A percentile compares a stretch with the other conserved stretches of the same genome.
Conservation (phyloP, 2,113 vertebrate species). For the Pitta sordida region DNA sequence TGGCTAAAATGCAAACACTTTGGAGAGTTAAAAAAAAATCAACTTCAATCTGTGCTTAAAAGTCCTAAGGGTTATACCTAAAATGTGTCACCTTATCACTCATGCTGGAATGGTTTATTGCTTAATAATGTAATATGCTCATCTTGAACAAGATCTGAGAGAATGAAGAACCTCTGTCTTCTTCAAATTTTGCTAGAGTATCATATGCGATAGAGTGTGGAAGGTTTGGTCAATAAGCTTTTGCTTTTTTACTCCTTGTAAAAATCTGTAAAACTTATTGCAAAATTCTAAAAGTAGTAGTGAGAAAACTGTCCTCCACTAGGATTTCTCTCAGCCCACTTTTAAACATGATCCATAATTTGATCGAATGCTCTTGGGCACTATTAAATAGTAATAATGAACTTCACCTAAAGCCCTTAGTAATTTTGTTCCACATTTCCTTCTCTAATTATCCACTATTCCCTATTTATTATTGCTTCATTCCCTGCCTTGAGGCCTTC, state of each 20-base stretch:
- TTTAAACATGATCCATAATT: constrained; percentile 79
- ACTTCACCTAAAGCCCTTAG: constrained; percentile 84
- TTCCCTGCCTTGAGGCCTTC: constrained; percentile 77
- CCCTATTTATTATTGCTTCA: constrained; percentile 84
- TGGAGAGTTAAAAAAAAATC: not conserved
- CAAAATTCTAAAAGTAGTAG: constrained; percentile 17
- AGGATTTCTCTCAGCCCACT: constrained; percentile 70
- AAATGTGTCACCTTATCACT: constrained; percentile 20
- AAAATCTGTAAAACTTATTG: constrained; percentile 30
- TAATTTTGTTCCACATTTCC: constrained; percentile 83
- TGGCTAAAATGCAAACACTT: not conserved
- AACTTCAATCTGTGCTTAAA: not conserved
- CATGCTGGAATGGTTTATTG: constrained; percentile 27
- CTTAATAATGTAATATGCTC: constrained; percentile 5
- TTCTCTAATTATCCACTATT: constrained; percentile 82
- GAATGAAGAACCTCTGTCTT: not conserved
- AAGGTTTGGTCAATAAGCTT: not conserved
- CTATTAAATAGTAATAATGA: constrained; percentile 85
- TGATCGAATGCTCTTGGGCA: constrained; percentile 80
- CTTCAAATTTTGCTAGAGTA: not conserved
- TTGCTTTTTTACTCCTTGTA: not conserved
- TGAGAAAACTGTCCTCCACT: constrained; percentile 39
- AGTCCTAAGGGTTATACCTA: not conserved
- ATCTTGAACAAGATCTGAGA: not conserved
- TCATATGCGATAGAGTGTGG: not conserved